These are phyloP conservation scores for Papilio gigon DNA, from an alignment of 2,888 invertebrate species.

Conservation along the genomic window DNA sequence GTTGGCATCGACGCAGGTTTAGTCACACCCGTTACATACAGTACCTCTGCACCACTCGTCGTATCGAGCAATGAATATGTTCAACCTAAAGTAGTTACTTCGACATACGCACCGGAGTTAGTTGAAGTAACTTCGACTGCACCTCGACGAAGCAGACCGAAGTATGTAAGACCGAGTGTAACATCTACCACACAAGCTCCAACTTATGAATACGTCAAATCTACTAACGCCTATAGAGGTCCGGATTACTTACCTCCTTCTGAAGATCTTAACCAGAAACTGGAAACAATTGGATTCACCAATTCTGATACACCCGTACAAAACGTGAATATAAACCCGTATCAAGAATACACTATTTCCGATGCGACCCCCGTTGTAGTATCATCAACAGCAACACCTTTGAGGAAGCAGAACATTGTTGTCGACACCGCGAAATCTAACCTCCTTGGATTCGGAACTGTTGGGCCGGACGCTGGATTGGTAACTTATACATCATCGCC, in stretches of 20 bases:
- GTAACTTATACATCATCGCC: conserved; percentile 65
- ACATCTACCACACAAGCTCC: conserved; percentile 59
- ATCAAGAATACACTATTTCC: conserved; percentile 58
- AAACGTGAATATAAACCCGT: conserved; percentile 62
- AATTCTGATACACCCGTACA: conserved; percentile 53
- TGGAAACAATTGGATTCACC: conserved; percentile 61
- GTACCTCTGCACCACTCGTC: conserved; percentile 62
- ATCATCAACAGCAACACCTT: conserved; percentile 53
- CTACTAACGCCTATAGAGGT: conserved; percentile 57
- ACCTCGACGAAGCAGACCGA: conserved; percentile 47
- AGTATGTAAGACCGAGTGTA: conserved; percentile 55
- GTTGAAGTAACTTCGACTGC: conserved; percentile 49
- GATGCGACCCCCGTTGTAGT: conserved; percentile 48
- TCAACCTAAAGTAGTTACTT: conserved; percentile 48
- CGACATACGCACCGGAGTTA: conserved; percentile 53
- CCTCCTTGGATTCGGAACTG: conserved; percentile 74
- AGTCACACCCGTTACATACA: conserved; percentile 65
- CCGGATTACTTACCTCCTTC: conserved; percentile 61
- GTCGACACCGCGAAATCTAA: conserved; percentile 73
- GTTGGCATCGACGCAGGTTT: conserved; percentile 68
- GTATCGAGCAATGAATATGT: conserved; percentile 56
- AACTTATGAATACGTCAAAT: conserved; percentile 57
- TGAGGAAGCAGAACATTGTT: conserved; percentile 72
- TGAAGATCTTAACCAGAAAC: conserved; percentile 52
- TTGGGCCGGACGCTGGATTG: conserved; percentile 74